These are phyloP conservation scores for Brachyrhaphis roseni DNA, from an alignment of 2,797 vertebrate genomes.

Conservation along the genomic window DNA sequence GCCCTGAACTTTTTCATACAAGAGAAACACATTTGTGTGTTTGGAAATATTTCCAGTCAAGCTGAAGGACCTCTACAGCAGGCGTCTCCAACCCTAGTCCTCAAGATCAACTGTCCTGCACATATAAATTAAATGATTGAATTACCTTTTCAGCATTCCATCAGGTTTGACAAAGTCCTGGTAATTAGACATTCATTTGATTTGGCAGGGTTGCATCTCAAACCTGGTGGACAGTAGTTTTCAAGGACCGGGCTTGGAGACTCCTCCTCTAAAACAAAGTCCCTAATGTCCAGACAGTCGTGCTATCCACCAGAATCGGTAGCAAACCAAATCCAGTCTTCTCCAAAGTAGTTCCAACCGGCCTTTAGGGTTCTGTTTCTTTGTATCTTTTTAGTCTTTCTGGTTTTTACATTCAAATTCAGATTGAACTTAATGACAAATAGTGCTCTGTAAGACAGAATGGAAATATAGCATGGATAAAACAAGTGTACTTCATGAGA, in stretches of 20 bases:
- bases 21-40: not conserved
- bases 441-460: not conserved
- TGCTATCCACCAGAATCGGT: not conserved
- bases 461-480: not conserved
- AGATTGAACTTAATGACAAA: not conserved
- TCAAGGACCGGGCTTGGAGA: not conserved
- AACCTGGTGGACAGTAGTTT: not conserved
- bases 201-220: not conserved
- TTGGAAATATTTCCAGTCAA: not conserved
- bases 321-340: not conserved
- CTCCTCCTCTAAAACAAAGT: not conserved
- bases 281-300: not conserved
- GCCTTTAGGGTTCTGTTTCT: slow-evolving; percentile 11
- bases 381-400: slow-evolving; percentile 9
- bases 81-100: not conserved
- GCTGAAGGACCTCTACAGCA: not conserved
- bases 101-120: not conserved
- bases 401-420: not conserved
- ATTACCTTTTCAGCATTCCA: not conserved
- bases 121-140: not conserved
- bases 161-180: not conserved
- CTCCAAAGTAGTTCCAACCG: not conserved
- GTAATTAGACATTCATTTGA: no score
- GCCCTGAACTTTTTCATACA: not conserved
- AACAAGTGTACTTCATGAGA: not conserved